These are phyloP conservation scores for Ferrisia virgata DNA, from an alignment of 2,888 invertebrate genomes.

Conservation along the genomic window DNA sequence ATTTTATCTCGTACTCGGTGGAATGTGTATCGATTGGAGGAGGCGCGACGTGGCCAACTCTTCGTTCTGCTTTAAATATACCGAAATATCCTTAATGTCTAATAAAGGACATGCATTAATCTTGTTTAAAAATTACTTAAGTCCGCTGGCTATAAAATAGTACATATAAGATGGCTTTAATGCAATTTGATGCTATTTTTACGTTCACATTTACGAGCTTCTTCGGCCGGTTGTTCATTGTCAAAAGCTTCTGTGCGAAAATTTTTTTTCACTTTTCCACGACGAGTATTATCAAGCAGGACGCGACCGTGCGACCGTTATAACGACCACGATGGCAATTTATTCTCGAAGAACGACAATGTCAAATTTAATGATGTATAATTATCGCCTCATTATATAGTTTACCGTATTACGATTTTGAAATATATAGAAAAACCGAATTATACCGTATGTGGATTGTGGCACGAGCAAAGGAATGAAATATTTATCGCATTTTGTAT, in stretches of 20 bases:
- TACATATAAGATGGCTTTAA: constrained; percentile 11
- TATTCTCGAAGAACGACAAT: not conserved
- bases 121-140: constrained; percentile 16
- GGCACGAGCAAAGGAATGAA: too few relatives aligned
- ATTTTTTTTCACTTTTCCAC: not conserved
- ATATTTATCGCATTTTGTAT: too few relatives aligned
- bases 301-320: not conserved
- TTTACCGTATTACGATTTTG: too few relatives aligned
- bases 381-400: not conserved
- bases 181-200: constrained; percentile 2
- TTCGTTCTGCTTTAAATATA: not conserved
- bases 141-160: not conserved
- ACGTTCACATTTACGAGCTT: constrained; percentile 4
- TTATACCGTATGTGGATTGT: too few relatives aligned
- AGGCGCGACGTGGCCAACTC: not conserved
- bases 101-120: constrained; percentile 15
- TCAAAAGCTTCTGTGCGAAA: not conserved
- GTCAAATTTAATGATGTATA: not conserved
- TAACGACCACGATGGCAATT: not conserved
- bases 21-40: not conserved
- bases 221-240: not conserved
- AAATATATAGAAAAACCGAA: not conserved
- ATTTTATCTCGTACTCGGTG: not conserved
- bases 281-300: not conserved
- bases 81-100: constrained; percentile 5